A percentile compares a stretch with the other conserved stretches of the same genome.
These are phyloP conservation scores for Melanotaenia parkinsoni DNA, from an alignment of 2,797 vertebrate genomes.

Conservation along the genomic window DNA sequence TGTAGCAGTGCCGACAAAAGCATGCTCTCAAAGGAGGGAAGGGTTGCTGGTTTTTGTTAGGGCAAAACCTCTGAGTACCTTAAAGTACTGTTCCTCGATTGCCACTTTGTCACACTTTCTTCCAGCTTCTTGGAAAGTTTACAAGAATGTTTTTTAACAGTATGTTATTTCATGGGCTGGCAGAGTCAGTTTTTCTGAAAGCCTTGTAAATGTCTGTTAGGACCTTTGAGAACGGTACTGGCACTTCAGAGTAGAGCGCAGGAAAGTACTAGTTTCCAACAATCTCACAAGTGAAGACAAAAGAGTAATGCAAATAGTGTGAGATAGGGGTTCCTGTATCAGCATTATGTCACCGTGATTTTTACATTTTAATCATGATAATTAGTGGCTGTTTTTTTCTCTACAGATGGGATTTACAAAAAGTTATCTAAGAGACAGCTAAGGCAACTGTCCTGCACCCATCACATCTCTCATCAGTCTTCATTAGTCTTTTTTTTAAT, in stretches of 20 bases:
- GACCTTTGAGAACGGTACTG: slow-evolving; percentile 44
- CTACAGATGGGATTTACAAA: slow-evolving; percentile 21
- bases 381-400: slow-evolving; percentile 6
- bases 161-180: slow-evolving; percentile 74
- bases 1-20: slow-evolving; percentile 42
- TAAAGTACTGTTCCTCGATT: slow-evolving; percentile 53
- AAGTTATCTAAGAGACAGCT: slow-evolving; percentile 18
- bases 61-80: slow-evolving; percentile 52
- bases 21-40: slow-evolving; percentile 28
- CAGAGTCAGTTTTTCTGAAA: slow-evolving; percentile 62
- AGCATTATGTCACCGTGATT: slow-evolving; percentile 2
- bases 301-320: background rate
- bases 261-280: slow-evolving; percentile 43
- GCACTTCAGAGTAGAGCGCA: slow-evolving; percentile 38
- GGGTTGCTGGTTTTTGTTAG: slow-evolving; percentile 68
- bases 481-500: slow-evolving; percentile 17
- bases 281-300: slow-evolving; percentile 26
- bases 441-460: slow-evolving; percentile 23
- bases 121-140: slow-evolving; percentile 55
- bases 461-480: slow-evolving; percentile 50
- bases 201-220: slow-evolving; percentile 67
- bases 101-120: slow-evolving; percentile 69
- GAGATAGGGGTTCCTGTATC: slow-evolving; percentile 2
- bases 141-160: slow-evolving; percentile 66
- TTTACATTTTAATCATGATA: slow-evolving; percentile 8